Conservation (phyloP, 1,140 invertebrate species). For the Zelostemma sp. region DNA sequence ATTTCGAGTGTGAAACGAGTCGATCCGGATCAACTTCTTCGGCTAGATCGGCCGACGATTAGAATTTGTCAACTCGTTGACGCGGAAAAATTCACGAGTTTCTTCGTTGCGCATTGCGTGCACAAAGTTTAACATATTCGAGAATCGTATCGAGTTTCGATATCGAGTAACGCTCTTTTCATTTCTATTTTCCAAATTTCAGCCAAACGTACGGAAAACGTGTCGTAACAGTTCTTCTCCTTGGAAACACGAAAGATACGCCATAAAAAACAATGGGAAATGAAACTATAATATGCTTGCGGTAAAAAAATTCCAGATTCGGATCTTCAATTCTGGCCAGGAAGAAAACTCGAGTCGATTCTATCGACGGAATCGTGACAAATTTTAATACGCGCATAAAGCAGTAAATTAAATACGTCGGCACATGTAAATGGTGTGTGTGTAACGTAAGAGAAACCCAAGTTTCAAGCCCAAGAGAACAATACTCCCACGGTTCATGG, state of each 20-base stretch:
- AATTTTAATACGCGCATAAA: conserved; percentile 8
- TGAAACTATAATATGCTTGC: no score
- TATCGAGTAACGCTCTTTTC: neutral
- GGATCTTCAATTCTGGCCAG: no score
- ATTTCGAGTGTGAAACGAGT: conserved; percentile 39
- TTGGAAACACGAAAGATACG: no score
- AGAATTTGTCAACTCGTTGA: conserved; percentile 49
- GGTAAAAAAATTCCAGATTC: no score
- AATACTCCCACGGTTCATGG: conserved; percentile 53
- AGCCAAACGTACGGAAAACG: conserved; percentile 16
- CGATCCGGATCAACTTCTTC: conserved; percentile 18
- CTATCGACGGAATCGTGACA: no score
- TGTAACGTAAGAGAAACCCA: neutral
- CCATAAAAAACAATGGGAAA: conserved; percentile 34
- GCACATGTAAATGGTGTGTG: conserved; percentile 10
- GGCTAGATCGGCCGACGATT: conserved; percentile 48
- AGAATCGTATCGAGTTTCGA: neutral
- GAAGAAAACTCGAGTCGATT: neutral
- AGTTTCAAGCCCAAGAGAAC: conserved; percentile 43
- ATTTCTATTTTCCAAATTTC: neutral
- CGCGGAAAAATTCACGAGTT: conserved; percentile 54
- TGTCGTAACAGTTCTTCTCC: no score
- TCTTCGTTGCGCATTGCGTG: conserved; percentile 9
- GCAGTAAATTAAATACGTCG: conserved; percentile 16
- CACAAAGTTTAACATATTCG: no score